phyloP scores from a whole-genome alignment of 1,140 invertebrate genomes.

The Achatina immaculata region DNA sequence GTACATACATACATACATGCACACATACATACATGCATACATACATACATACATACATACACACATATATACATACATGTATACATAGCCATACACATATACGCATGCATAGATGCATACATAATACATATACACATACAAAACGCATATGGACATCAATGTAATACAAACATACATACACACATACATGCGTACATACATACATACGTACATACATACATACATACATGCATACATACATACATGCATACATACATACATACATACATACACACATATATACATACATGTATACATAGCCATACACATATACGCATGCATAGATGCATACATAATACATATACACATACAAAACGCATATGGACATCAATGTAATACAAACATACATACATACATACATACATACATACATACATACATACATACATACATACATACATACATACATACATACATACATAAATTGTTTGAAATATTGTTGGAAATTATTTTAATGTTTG shows the following conservation, averaged over 20 bases:
- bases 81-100: not conserved
- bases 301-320: not conserved
- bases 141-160: not conserved
- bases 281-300: not conserved
- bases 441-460: no score
- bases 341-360: slow-evolving; percentile 1
- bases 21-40: not conserved
- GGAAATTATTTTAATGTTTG: no score
- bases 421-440: not conserved
- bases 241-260: not conserved
- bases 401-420: not conserved
- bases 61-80: not conserved
- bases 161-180: not conserved
- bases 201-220: not conserved
- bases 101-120: not conserved
- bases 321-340: not conserved
- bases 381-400: not conserved
- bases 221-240: not conserved
- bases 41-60: not conserved
- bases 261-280: not conserved
- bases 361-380: not conserved
- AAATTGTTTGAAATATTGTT: no score
- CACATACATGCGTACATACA: not conserved
- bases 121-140: not conserved
- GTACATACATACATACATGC: not conserved